Percentiles rank a stretch among this genome's conserved stretches.
These are phyloP conservation scores for Notarius lentiginosus DNA, from an alignment of 2,113 vertebrate species.

Conservation along the genomic window DNA sequence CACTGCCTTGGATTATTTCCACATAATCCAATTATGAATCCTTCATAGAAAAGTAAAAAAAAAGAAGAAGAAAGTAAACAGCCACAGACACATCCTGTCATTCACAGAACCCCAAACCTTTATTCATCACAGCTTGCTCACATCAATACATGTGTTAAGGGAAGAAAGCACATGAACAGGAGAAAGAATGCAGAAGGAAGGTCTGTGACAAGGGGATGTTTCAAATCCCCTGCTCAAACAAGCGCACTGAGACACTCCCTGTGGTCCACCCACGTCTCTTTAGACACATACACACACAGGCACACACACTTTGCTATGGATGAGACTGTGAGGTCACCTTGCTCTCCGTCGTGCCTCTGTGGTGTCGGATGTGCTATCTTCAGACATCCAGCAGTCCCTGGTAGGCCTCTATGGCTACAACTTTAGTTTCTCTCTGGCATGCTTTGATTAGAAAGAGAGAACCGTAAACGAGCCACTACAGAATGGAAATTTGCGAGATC, in stretches of 20 bases:
- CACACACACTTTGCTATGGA: conserved; percentile 53
- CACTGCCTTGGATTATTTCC: not conserved
- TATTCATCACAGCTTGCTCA: conserved; percentile 80
- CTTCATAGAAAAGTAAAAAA: not conserved
- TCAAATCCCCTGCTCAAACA: conserved; percentile 20
- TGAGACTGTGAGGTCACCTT: conserved; percentile 40
- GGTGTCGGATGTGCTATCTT: not conserved
- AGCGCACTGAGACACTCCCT: conserved; percentile 50
- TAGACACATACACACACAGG: conserved; percentile 53
- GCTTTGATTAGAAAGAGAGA: conserved; percentile 36
- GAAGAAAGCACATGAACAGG: conserved; percentile 67
- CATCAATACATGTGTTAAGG: conserved; percentile 72
- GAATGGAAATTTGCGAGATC: conserved; percentile 6
- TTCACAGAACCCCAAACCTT: conserved; percentile 79
- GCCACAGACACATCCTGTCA: conserved; percentile 47
- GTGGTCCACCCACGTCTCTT: conserved; percentile 55
- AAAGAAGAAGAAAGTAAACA: not conserved
- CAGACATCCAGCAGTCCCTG: not conserved
- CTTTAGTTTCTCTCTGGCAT: conserved; percentile 38
- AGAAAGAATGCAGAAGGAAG: conserved; percentile 62
- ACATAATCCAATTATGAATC: not conserved
- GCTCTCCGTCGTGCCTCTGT: not conserved
- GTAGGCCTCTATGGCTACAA: conserved; percentile 12
- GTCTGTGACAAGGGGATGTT: conserved; percentile 23
- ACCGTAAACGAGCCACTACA: not conserved